Base-by-base conservation (phyloP, 2,797 vertebrate genomes). In the Zonotrichia albicollis region DNA sequence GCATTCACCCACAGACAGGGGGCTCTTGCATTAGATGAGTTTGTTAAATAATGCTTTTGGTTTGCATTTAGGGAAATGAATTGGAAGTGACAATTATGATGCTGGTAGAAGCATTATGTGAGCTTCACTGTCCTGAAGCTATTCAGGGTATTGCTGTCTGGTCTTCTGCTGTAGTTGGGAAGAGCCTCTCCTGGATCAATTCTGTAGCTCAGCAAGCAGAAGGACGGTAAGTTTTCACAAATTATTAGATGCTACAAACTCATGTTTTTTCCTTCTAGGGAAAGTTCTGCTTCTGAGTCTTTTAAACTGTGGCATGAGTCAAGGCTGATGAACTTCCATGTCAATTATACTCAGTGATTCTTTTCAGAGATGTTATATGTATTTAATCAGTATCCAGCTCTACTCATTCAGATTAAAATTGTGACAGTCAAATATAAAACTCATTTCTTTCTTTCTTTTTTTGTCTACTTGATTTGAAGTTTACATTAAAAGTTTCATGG, bases 21-120 rank as follows among this genome's bases (percentile, higher is more conserved):
- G 36, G 21, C 51, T 82, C 22, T 77, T 50, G 30, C 2, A 27
- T 50, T 30, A 6, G 17, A 15, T 17, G 26, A 42, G 18, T 38
- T 54, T 83, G 23, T 72, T 93, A 58, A 88, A 26, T 54, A 38
- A 70, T 14, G 2, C 16, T 74, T 72, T 72, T 77, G 27, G 8
- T 89, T 95, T 87, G 30, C 17, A 95, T 92, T 83, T 93, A 99
- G 99, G 99, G 98, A 75, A 98, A 98, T 85, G 99, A 99, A 93
- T 95, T 99, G 93, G 99, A 99, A 96, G 98, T 99, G 67, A 99
- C 98, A 11, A 97, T 99, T 83, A 99, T 98, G 93, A 98, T 99
- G 98, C 96, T 99, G 77, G 99, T 99, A 32, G 99, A 99, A 97
- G 99, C 99, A 27, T 95, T 99, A 18, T 99, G 99, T 98, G 99